Base-by-base conservation (phyloP, 1,140 invertebrate genomes). In the Drosophila punjabiensis region DNA sequence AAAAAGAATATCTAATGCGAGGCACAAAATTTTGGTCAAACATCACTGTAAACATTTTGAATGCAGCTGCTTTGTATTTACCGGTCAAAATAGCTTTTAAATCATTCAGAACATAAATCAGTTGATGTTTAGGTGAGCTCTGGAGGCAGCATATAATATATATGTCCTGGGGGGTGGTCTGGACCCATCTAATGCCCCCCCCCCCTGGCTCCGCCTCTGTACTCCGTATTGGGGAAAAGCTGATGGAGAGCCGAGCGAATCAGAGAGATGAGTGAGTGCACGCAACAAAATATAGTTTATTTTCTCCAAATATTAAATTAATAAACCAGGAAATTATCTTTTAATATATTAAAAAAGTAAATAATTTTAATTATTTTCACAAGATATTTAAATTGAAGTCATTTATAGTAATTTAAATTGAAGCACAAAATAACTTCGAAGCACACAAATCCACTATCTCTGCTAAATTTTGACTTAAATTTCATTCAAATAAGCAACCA, bases 31-130 rank as follows among this genome's bases (percentile, higher is more conserved):
- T 56, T 56, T 7, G 53, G 5, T 24, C 14, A 56, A 14, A 35
- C 24, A 24, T 37, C 53, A 10, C 33, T 39, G 35, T 58, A 58
- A 58, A 58, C 55, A 58, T 58, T 58, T 58, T 24, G 33, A 56
- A 37, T 56, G 18, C 18, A 10, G 7, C 33, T 16, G 33, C 4
- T 33, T 35, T 37, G 13, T 56, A 56, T 39, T 58, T 58, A 58
- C 35, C 55, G 35, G 14, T 37, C 50, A 53, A 16, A 58, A 9
- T 16, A 20, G 9, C 55, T 10, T 58, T 58, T 58, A 58, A 58
- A 39, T 58, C 35, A 58, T 58, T 58, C 55, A 58, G 14, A 24
- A 58, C 35, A 58, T 58, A 58, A 58, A 58, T 58, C 55, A 58
- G 33, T 39, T 39, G 20, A 39, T 58, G 55, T 58, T 58, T 58